Conservation (phyloP, 2,888 invertebrate species). For the Volucella inflata region DNA sequence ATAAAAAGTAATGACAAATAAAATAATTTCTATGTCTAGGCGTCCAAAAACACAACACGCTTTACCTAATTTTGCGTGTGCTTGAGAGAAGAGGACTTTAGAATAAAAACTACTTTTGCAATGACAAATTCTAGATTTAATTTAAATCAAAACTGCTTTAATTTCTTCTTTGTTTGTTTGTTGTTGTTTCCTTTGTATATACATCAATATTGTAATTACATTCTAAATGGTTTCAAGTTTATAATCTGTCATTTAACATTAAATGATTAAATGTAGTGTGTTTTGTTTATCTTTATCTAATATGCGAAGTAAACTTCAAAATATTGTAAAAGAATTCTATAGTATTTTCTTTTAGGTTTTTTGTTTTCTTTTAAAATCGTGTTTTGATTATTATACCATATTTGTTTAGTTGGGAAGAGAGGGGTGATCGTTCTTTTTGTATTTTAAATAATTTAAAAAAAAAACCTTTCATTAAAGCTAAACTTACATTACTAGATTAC, state of each 20-base stretch:
- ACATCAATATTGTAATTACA: slow-evolving; percentile 46
- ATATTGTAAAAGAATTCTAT: slow-evolving; percentile 15
- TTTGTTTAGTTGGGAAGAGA: slow-evolving; percentile 1
- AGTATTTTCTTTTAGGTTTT: slow-evolving; percentile 11
- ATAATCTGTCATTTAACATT: slow-evolving; percentile 46
- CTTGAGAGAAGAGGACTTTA: slow-evolving; percentile 27
- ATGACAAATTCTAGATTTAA: slow-evolving; percentile 41
- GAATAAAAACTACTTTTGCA: slow-evolving; percentile 37
- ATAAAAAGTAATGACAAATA: not conserved
- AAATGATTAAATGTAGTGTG: not conserved
- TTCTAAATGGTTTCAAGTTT: slow-evolving; percentile 36
- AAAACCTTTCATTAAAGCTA: slow-evolving; percentile 49
- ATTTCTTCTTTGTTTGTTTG: slow-evolving; percentile 23
- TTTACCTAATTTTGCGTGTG: not conserved
- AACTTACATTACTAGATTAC: slow-evolving; percentile 64
- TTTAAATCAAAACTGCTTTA: slow-evolving; percentile 38
- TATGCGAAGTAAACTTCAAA: slow-evolving; percentile 22
- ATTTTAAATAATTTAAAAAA: slow-evolving; percentile 10
- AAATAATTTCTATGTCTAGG: slow-evolving; percentile 6
- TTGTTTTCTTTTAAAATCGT: not conserved
- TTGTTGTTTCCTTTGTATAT: slow-evolving; percentile 45
- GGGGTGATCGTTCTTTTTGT: not conserved
- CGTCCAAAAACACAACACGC: slow-evolving; percentile 20
- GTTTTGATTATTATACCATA: not conserved
- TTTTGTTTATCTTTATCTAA: slow-evolving; percentile 40